Base-by-base conservation (phyloP, 2,888 invertebrate genomes). In the Polietes domitor region DNA sequence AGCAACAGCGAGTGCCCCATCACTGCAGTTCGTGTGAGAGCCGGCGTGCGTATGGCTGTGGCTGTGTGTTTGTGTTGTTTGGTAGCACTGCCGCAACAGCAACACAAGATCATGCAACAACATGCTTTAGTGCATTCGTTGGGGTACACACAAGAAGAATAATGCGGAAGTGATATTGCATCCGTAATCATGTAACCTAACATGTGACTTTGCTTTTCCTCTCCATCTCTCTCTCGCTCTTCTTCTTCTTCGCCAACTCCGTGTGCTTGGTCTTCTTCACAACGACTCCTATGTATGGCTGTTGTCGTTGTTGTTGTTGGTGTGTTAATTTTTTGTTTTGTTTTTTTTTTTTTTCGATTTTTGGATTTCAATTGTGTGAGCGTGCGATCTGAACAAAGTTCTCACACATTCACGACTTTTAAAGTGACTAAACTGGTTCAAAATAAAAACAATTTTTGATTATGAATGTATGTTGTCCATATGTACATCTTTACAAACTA, bases 71-170 rank as follows among this genome's bases (percentile, higher is more conserved):
- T 79, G 37, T 75, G 50, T 71, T 37, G 76, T 10, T 50, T 77
- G 55, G 50, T 55, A 41, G 75, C 83, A 83, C 32, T 21, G 32
- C 37, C 68, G 58, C 65, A 78, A 28, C 73, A 83, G 58, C 74
- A 65, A 55, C 72, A 74, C 70, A 80, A 61, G 47, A 72, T 75
- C 85, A 83, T 81, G 81, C 76, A 85, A 82, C 79, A 85, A 82
- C 85, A 83, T 83, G 83, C 74, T 83, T 87, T 86, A 86, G 83
- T 86, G 88, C 85, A 88, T 89, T 89, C 85, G 32, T 43, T 61
- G 72, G 26, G 70, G 63, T 73, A 70, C 63, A 17, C 17, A 78
- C 68, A 84, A 82, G 75, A 80, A 80, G 74, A 86, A 81, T 77
- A 82, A 79, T 78, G 85, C 85, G 84, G 84, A 83, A 83, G 84